phyloP scores from a whole-genome alignment of 2,797 vertebrate genomes.

The Pseudotriccus pelzelni region DNA sequence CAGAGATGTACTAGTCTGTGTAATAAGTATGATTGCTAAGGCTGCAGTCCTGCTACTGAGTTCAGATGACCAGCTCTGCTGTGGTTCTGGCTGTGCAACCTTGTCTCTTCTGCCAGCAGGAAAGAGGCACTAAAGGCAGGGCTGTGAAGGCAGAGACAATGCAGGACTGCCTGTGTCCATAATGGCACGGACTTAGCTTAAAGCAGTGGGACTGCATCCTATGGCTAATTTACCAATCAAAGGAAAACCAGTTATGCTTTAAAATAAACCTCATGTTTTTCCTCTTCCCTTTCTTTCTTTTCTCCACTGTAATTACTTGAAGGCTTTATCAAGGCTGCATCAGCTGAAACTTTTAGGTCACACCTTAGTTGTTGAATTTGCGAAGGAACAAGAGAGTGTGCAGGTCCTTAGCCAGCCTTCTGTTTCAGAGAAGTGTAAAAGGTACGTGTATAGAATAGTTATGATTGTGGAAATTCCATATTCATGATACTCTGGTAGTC shows the following conservation, averaged over 20 bases:
- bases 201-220: neutral
- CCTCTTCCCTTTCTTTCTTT: neutral
- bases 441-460: slow-evolving; percentile 61
- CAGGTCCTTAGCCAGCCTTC: slow-evolving; percentile 83
- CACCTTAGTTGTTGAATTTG: slow-evolving; percentile 91
- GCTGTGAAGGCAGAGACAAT: neutral
- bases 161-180: neutral
- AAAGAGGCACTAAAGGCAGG: neutral
- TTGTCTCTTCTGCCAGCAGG: neutral
- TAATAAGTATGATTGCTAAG: neutral
- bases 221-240: neutral
- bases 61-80: neutral
- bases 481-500: neutral
- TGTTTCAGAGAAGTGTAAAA: slow-evolving; percentile 77
- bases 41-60: neutral
- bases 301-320: neutral
- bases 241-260: neutral
- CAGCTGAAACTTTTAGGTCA: slow-evolving; percentile 89
- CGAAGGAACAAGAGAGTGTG: slow-evolving; percentile 84
- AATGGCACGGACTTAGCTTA: neutral
- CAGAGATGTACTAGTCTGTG: neutral
- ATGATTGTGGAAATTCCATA: accelerated
- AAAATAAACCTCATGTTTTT: neutral
- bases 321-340: slow-evolving; percentile 92
- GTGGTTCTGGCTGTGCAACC: neutral